These are phyloP conservation scores for Chaenogobius annularis DNA, from an alignment of 2,113 vertebrate genomes.

Conservation along the genomic window DNA sequence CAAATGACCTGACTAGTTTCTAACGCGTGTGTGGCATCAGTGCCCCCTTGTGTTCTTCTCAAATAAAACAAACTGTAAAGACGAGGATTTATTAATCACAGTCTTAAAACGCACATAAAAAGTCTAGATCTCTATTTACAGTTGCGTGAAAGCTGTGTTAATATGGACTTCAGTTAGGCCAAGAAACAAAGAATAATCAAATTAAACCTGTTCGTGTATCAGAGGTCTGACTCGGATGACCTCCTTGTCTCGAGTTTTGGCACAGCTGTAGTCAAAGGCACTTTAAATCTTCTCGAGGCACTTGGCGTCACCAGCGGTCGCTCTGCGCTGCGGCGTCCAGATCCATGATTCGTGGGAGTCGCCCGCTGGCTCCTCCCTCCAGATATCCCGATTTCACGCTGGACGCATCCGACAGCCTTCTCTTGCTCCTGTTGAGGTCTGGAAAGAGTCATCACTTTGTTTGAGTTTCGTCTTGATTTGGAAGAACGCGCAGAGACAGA, in stretches of 20 bases:
- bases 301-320: constrained; percentile 65
- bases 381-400: constrained; percentile 73
- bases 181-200: constrained; percentile 4
- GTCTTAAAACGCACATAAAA: constrained; percentile 10
- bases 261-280: constrained; percentile 47
- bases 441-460: neutral
- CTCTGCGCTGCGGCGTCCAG: constrained; percentile 66
- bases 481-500: neutral
- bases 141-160: constrained; percentile 40
- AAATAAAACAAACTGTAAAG: neutral
- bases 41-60: constrained; percentile 61
- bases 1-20: constrained; percentile 28
- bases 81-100: constrained; percentile 30
- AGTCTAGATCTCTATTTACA: constrained; percentile 53
- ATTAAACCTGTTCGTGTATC: constrained; percentile 12
- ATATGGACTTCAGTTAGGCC: constrained; percentile 9
- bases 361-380: constrained; percentile 80
- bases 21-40: constrained; percentile 40
- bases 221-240: constrained; percentile 26
- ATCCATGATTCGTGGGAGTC: constrained; percentile 76
- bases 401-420: constrained; percentile 67
- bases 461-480: neutral
- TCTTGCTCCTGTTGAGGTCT: constrained; percentile 77
- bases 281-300: constrained; percentile 6
- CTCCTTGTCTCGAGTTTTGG: constrained; percentile 58